These are phyloP conservation scores for Nysson spinosus DNA, from an alignment of 2,888 invertebrate genomes.

Conservation along the genomic window DNA sequence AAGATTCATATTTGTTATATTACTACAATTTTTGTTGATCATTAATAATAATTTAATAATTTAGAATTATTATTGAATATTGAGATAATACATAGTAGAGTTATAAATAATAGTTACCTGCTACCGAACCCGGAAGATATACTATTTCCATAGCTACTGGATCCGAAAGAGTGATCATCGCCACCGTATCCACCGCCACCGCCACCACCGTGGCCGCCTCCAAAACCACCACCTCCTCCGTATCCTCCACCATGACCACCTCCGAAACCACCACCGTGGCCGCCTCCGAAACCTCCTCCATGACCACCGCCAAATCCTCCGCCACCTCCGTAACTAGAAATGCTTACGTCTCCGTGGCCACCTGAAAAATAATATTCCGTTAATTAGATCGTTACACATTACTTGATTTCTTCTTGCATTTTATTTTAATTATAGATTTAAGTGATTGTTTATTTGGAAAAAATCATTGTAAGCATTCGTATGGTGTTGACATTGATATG, in stretches of 20 bases:
- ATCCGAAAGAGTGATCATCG: conserved; percentile 49
- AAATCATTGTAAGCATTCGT: too few relatives aligned
- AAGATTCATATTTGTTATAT: too few relatives aligned
- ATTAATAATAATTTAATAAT: background rate
- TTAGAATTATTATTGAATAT: background rate
- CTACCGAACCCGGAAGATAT: conserved; percentile 62
- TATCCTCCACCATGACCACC: conserved; percentile 10
- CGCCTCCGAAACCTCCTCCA: conserved; percentile 8
- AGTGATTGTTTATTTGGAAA: too few relatives aligned
- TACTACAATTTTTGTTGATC: too few relatives aligned
- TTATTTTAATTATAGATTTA: too few relatives aligned
- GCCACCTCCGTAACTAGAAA: conserved; percentile 20
- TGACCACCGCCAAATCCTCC: conserved; percentile 8
- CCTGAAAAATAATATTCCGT: conserved; percentile 6
- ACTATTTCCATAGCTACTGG: conserved; percentile 52
- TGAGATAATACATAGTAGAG: background rate
- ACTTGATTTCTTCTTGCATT: too few relatives aligned
- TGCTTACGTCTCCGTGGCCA: conserved; percentile 16
- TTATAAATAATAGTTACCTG: conserved; percentile 50
- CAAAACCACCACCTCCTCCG: conserved; percentile 28
- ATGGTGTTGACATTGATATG: too few relatives aligned
- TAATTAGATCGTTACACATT: too few relatives aligned
- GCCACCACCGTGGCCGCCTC: conserved; percentile 3
- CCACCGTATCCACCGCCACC: conserved; percentile 37
- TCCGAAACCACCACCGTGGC: conserved; percentile 11